Base-by-base conservation (phyloP, 2,113 vertebrate species). In the Tringa solitaria region DNA sequence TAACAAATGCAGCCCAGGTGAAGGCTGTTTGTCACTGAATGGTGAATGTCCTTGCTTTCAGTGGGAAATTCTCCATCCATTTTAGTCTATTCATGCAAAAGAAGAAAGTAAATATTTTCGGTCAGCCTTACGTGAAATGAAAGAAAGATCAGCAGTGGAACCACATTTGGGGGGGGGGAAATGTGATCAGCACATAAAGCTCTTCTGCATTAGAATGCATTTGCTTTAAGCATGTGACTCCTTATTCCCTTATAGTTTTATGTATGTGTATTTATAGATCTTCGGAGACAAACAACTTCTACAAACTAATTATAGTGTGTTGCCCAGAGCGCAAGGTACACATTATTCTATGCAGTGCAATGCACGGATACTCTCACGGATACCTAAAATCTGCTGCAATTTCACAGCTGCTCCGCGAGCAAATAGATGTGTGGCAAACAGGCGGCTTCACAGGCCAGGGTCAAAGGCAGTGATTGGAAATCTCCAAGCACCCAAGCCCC, bases 251-350 rank as follows among this genome's bases (percentile, higher is more conserved):
- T 17, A 22, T 28, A 57, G 89, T 69, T 93, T 63, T 63, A 61
- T 92, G 63, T 73, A 57, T 45, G 72, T 56, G n/a, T 89, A 95
- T 95, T 96, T 95, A 92, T 83, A 93, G 84, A 59, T 32, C 87
- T 79, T 67, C 78, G 75, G 94, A 89, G 95, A 87, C 93, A 94
- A 97, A 90, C 77, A 74, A 60, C 63, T 88, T 92, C 89, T 72
- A 90, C 91, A 83, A 90, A 96, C 56, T 92, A 91, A 96, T 93
- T 90, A 83, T 48, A 41, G 28, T 33, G 19, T 83, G 84, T 39
- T 91, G 69, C 85, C 87, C 92, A 80, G 81, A 96, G 92, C 59
- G 80, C 79, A 76, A 69, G 86, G 80, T 81, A 84, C 92, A 76
- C 65, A 63, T 69, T 65, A 92, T 83, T 65, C 86, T 72, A 32